A percentile compares a stretch with the other conserved stretches of the same genome.
These are phyloP conservation scores for Basileuterus tristriatus DNA, from an alignment of 2,797 vertebrate species.

Conservation along the genomic window DNA sequence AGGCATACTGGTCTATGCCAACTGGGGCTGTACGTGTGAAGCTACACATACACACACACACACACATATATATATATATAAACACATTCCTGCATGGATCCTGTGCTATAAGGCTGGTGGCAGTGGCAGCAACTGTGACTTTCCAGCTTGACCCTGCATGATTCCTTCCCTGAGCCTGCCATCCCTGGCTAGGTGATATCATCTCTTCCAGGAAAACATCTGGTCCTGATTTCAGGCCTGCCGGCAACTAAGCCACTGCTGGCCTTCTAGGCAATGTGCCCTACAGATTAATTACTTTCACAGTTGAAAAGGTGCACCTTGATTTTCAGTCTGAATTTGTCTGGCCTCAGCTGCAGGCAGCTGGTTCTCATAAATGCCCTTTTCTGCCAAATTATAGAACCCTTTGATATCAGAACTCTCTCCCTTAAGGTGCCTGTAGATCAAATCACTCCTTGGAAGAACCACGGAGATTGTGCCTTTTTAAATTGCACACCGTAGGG, in stretches of 20 bases:
- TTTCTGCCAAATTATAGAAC: slow-evolving; percentile 52
- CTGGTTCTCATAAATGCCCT: slow-evolving; percentile 53
- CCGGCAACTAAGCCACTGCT: fast-evolving
- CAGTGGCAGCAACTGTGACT: fast-evolving
- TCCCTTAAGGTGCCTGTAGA: slow-evolving; percentile 31
- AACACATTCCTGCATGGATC: neutral
- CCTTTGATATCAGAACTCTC: slow-evolving; percentile 44
- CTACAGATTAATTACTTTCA: slow-evolving; percentile 58
- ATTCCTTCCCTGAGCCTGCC: neutral
- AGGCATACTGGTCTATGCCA: neutral
- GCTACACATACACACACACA: neutral
- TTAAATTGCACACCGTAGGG: neutral
- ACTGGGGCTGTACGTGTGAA: neutral
- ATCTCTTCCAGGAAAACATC: slow-evolving; percentile 39
- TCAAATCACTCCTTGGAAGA: neutral
- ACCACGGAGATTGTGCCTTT: neutral
- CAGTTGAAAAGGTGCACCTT: slow-evolving; percentile 57
- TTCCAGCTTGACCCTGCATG: fast-evolving
- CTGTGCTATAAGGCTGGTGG: neutral
- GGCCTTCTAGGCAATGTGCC: slow-evolving; percentile 25
- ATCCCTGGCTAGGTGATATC: neutral
- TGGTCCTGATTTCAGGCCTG: slow-evolving; percentile 46
- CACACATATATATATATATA: too few species aligned
- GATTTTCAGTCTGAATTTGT: slow-evolving; percentile 55
- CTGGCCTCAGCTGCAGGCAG: slow-evolving; percentile 19